Percentiles rank a stretch among this genome's conserved stretches.
These are phyloP conservation scores for Dasypus novemcinctus DNA, from an alignment of 2,113 vertebrate species.

Conservation along the genomic window DNA sequence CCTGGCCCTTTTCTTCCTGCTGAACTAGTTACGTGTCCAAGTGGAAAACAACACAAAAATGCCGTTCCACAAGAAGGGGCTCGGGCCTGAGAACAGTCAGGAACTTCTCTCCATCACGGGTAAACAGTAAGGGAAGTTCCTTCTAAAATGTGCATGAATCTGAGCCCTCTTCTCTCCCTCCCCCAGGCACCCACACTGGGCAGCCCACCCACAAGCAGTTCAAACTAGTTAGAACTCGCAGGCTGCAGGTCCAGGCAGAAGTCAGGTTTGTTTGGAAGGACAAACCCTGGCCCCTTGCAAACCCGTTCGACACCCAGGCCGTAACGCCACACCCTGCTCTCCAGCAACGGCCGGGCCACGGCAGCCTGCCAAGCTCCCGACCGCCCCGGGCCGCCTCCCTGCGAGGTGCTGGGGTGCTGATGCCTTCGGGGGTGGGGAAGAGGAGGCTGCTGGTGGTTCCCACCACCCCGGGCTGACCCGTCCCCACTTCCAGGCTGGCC, in stretches of 20 bases:
- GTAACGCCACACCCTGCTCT: background rate
- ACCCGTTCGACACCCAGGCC: background rate
- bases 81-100: background rate
- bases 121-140: background rate
- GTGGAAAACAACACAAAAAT: background rate
- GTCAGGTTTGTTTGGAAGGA: background rate
- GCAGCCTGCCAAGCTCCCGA: background rate
- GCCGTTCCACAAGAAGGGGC: background rate
- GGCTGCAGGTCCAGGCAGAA: background rate
- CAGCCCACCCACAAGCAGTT: background rate
- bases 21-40: background rate
- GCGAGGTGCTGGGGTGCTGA: background rate
- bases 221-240: background rate
- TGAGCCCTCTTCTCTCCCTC: background rate
- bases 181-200: no score
- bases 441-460: background rate
- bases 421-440: background rate
- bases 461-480: background rate
- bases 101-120: background rate
- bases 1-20: background rate
- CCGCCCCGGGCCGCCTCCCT: no score
- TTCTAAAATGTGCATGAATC: background rate
- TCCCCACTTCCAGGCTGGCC: background rate
- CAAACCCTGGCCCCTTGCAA: background rate
- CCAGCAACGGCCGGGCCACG: fast-evolving